Evolutionary conservation across 1,140 invertebrate species (phyloP).

Genomic region (Drosophila truncata): DNA sequence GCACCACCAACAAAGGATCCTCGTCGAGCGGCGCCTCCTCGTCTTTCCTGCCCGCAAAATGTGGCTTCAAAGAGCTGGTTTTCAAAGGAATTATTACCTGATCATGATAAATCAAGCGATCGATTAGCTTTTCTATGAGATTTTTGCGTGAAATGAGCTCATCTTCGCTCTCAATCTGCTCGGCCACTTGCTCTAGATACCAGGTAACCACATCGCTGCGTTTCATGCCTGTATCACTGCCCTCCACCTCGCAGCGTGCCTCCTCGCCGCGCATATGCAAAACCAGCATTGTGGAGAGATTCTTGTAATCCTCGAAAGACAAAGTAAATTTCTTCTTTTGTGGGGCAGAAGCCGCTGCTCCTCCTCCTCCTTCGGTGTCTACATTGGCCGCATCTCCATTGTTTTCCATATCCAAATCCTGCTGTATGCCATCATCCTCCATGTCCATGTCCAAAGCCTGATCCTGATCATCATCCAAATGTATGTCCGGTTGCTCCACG

Average conservation of each 20-base stretch:
- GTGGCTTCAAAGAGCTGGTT: constrained; percentile 88
- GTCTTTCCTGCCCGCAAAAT: constrained; percentile 83
- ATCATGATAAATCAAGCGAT: constrained; percentile 96
- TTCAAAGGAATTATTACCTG: constrained; percentile 96
- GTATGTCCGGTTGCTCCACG: constrained; percentile 98
- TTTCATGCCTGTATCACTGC: constrained; percentile 89
- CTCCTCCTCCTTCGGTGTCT: constrained; percentile 25
- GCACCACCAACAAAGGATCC: constrained; percentile 96
- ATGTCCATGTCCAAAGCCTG: constrained; percentile 65
- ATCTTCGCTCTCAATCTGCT: constrained; percentile 95
- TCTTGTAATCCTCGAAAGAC: constrained; percentile 98
- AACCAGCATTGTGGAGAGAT: constrained; percentile 96
- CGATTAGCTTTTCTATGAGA: constrained; percentile 97
- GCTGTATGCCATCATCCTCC: constrained; percentile 5
- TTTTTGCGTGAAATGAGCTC: constrained; percentile 95
- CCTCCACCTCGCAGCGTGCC: constrained; percentile 88
- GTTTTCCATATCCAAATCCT: constrained; percentile 68
- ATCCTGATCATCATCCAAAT: constrained; percentile 91
- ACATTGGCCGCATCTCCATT: constrained; percentile 75
- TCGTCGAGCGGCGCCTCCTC: constrained; percentile 88
- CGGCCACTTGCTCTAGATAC: constrained; percentile 96
- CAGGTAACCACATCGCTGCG: constrained; percentile 95
- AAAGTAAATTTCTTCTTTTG: constrained; percentile 94
- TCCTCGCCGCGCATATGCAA: constrained; percentile 95
- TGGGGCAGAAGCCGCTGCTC: constrained; percentile 29